Percentiles rank a stretch among this genome's conserved stretches.
These are phyloP conservation scores for Todiramphus saurophagus DNA, from an alignment of 2,113 vertebrate species.

Conservation along the genomic window DNA sequence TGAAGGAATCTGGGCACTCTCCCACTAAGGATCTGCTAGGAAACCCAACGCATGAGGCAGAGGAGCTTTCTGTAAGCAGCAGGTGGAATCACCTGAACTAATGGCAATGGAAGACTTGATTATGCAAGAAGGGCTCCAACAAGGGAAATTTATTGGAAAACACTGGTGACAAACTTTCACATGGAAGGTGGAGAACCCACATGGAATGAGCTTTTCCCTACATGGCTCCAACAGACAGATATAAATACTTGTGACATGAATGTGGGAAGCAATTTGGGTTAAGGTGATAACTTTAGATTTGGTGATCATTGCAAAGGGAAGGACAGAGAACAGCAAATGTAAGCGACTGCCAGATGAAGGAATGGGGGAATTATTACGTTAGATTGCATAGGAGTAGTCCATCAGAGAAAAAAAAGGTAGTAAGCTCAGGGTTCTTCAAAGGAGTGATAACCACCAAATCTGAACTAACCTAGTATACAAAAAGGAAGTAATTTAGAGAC, in stretches of 20 bases:
- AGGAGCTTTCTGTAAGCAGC: background rate
- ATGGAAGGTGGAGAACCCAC: background rate
- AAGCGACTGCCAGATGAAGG: background rate
- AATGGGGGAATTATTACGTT: background rate
- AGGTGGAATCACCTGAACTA: fast-evolving
- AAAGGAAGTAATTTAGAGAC: background rate
- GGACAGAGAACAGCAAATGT: background rate
- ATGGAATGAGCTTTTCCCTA: background rate
- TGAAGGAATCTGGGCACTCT: background rate
- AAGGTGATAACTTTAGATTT: fast-evolving
- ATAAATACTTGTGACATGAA: background rate
- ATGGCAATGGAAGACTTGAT: fast-evolving
- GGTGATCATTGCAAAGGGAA: background rate
- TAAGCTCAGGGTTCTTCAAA: background rate
- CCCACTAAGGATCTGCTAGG: background rate
- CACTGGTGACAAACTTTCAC: background rate
- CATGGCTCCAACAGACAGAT: background rate
- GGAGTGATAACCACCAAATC: background rate
- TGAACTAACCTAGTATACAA: background rate
- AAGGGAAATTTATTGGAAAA: background rate
- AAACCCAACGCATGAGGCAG: fast-evolving
- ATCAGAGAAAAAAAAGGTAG: background rate
- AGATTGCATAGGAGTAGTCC: fast-evolving
- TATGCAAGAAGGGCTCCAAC: background rate
- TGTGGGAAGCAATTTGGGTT: background rate